phyloP scores from a whole-genome alignment of 2,888 invertebrate genomes.

The Oconnorella tubifera region DNA sequence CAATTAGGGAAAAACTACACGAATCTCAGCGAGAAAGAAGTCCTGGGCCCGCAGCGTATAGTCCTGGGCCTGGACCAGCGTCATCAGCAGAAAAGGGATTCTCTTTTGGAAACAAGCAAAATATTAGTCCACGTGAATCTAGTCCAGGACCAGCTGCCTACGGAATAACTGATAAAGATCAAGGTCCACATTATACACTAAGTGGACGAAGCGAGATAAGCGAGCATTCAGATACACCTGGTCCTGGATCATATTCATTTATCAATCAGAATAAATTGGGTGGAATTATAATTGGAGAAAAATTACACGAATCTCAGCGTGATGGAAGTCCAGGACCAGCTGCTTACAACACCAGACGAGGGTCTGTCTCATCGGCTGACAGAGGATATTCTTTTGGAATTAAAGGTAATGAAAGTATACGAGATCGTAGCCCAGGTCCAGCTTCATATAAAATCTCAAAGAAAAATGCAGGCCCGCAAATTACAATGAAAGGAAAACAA shows the following conservation, averaged over 20 bases:
- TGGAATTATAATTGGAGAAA: constrained; percentile 9
- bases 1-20: constrained; percentile 5
- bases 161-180: not conserved
- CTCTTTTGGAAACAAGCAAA: not conserved
- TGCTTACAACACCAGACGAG: constrained; percentile 9
- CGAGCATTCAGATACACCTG: not conserved
- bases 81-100: no score
- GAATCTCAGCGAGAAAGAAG: constrained; percentile 1
- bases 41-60: constrained; percentile 15
- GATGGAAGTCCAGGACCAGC: constrained; percentile 11
- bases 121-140: not conserved
- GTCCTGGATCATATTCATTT: not conserved
- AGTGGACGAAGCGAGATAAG: not conserved
- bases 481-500: not conserved
- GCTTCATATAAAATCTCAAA: not conserved
- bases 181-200: not conserved
- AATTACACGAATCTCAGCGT: not conserved
- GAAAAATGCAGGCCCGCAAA: not conserved
- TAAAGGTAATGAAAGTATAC: not conserved
- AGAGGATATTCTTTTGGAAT: no score
- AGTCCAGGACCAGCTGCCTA: constrained; percentile 16
- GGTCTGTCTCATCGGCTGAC: no score
- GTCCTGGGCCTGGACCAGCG: no score
- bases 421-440: constrained; percentile 2
- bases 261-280: not conserved